Percentiles rank a stretch among this genome's conserved stretches.
These are phyloP conservation scores for Poecilia velifera DNA, from an alignment of 2,797 vertebrate species.

Conservation along the genomic window DNA sequence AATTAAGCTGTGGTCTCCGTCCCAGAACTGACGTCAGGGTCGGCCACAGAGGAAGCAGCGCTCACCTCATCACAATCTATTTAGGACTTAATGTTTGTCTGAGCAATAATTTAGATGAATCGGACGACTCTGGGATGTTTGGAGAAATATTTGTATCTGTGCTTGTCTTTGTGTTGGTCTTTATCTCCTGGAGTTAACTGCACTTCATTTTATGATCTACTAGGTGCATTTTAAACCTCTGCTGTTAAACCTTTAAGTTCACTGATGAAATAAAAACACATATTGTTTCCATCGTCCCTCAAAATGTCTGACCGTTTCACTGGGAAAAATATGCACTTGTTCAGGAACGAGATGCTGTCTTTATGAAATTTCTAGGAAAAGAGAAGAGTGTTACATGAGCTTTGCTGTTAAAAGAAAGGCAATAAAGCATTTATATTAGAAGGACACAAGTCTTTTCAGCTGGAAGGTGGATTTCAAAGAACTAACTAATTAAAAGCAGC, in stretches of 20 bases:
- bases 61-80: slow-evolving; percentile 19
- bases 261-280: neutral
- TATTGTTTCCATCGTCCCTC: neutral
- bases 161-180: slow-evolving; percentile 7
- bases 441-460: neutral
- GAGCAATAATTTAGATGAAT: slow-evolving; percentile 12
- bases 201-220: neutral
- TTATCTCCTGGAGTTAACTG: neutral
- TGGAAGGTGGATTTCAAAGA: neutral
- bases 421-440: neutral
- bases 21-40: slow-evolving; percentile 31
- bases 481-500: neutral
- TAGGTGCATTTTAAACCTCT: neutral
- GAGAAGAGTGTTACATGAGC: neutral
- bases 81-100: slow-evolving; percentile 30
- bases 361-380: neutral
- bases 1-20: slow-evolving; percentile 31
- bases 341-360: neutral
- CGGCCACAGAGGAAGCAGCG: slow-evolving; percentile 33
- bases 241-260: neutral
- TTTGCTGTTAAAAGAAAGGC: neutral
- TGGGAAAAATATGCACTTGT: neutral
- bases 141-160: slow-evolving; percentile 4
- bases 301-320: neutral
- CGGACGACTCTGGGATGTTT: neutral